phyloP scores from a whole-genome alignment of 1,140 invertebrate genomes.

The Drosophila lacertosa region DNA sequence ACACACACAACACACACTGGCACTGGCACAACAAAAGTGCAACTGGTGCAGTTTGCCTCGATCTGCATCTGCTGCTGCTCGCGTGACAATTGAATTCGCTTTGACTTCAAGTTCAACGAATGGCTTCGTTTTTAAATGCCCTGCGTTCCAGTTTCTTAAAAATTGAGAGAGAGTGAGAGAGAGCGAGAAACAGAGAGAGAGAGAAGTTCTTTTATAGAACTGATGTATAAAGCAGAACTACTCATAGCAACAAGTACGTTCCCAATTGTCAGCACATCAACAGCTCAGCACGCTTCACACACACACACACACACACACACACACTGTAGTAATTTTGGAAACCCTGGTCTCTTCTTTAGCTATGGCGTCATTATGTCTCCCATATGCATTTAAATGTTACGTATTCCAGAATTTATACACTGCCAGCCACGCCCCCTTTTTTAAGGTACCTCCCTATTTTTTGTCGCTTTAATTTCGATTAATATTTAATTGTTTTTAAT shows the following conservation, averaged over 20 bases:
- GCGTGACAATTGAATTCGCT: slow-evolving; percentile 71
- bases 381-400: slow-evolving; percentile 13
- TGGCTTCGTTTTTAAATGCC: slow-evolving; percentile 63
- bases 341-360: background rate
- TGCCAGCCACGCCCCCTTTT: too few species aligned
- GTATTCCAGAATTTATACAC: too few species aligned
- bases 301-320: slow-evolving; percentile 1
- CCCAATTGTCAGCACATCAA: slow-evolving; percentile 16
- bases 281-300: slow-evolving; percentile 11
- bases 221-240: background rate
- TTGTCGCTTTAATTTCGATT: too few species aligned
- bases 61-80: slow-evolving; percentile 51
- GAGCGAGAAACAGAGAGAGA: background rate
- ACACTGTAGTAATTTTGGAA: background rate
- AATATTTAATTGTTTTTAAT: slow-evolving; percentile 64
- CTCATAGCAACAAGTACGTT: background rate
- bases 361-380: slow-evolving; percentile 51
- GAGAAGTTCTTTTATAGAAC: background rate
- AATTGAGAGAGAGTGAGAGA: slow-evolving; percentile 1
- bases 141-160: slow-evolving; percentile 50
- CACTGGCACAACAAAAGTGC: background rate
- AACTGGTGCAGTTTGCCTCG: slow-evolving; percentile 11
- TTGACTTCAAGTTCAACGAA: slow-evolving; percentile 74
- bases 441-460: too few species aligned
- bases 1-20: background rate